Evolutionary conservation across 2,113 vertebrate species (phyloP).

Genomic region (Lipotes vexillifer): DNA sequence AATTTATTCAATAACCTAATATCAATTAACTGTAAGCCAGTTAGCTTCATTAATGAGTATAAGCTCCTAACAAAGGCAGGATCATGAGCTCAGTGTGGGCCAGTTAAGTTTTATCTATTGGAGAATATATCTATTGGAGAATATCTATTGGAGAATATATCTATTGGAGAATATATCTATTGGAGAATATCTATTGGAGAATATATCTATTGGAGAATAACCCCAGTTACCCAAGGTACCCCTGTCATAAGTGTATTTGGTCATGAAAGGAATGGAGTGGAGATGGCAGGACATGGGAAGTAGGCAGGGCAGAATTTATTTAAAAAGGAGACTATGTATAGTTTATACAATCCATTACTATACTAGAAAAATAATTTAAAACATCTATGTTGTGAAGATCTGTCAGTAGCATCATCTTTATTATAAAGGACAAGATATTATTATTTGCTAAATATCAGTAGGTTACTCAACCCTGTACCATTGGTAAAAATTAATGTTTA

Average conservation of each 20-base stretch:
- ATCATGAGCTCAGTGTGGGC: neutral
- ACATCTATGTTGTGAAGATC: neutral
- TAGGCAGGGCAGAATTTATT: neutral
- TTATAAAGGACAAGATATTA: neutral
- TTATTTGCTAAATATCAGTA: neutral
- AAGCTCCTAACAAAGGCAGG: neutral
- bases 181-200: neutral
- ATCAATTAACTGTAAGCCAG: neutral
- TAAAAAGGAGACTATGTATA: neutral
- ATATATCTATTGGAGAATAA: neutral
- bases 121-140: neutral
- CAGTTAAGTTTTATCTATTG: neutral
- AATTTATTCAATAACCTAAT: conserved; percentile 18
- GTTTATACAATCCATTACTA: neutral
- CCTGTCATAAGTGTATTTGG: neutral
- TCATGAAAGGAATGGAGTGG: neutral
- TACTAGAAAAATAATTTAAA: neutral
- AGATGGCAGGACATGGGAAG: neutral
- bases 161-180: neutral
- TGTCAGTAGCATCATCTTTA: neutral
- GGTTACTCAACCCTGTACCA: neutral
- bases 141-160: neutral
- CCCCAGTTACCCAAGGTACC: neutral
- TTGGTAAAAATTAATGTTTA: neutral
- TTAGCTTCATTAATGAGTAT: neutral